Percentiles rank a stretch among this genome's conserved stretches.
phyloP scores from a whole-genome alignment of 2,888 invertebrate genomes.

The Chrysolina oricalcia region DNA sequence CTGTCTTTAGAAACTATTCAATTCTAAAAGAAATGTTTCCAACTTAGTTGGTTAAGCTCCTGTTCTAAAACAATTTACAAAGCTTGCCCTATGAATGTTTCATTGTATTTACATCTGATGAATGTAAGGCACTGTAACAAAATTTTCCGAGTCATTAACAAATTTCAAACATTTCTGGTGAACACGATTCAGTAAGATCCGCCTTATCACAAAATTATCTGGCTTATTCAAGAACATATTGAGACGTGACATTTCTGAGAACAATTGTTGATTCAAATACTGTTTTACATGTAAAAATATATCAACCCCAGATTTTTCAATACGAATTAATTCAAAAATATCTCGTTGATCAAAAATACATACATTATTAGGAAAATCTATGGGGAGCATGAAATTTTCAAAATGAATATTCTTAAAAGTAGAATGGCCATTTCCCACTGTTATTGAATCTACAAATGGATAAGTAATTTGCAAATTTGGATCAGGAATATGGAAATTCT shows the following conservation, averaged over 20 bases:
- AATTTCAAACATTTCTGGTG: slow-evolving; percentile 3
- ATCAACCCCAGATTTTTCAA: neutral
- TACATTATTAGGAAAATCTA: slow-evolving; percentile 6
- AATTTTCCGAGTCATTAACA: neutral
- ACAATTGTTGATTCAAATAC: neutral
- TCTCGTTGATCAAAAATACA: slow-evolving; percentile 18
- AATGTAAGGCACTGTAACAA: slow-evolving; percentile 4
- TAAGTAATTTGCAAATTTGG: neutral
- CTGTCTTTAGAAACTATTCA: no score
- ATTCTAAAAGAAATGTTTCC: no score
- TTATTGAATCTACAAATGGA: neutral
- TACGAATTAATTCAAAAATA: no score
- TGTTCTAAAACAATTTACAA: no score
- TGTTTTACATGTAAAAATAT: slow-evolving; percentile 27
- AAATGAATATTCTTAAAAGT: slow-evolving; percentile 19
- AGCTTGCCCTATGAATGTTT: no score
- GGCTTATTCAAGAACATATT: neutral
- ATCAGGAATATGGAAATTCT: slow-evolving; percentile 6
- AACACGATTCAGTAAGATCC: neutral
- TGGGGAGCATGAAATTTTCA: slow-evolving; percentile 15
- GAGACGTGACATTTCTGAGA: neutral
- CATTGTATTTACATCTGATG: no score
- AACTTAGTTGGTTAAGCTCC: no score
- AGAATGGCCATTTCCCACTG: no score
- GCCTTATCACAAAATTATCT: neutral